A percentile compares a stretch with the other conserved stretches of the same genome.
Evolutionary conservation across 2,113 vertebrate genomes (phyloP).

Genomic region (Tamias sibiricus): DNA sequence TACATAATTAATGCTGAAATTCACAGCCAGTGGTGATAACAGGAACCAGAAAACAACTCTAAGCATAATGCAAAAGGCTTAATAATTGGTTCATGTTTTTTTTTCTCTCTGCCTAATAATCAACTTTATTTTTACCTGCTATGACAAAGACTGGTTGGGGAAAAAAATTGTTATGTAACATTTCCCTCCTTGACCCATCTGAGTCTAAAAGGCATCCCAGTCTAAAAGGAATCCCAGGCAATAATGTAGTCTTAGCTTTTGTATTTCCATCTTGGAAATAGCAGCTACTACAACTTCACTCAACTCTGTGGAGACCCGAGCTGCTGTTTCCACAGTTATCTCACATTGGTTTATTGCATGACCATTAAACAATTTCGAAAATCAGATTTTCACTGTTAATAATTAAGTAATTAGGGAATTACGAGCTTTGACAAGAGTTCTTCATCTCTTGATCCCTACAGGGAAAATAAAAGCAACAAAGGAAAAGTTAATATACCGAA

Average conservation of each 20-base stretch:
- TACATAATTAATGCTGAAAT: constrained; percentile 71
- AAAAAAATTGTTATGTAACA: constrained; percentile 19
- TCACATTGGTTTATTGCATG: constrained; percentile 49
- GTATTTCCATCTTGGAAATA: constrained; percentile 58
- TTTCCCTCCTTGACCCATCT: constrained; percentile 23
- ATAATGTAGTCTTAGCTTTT: not conserved
- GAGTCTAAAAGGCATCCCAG: constrained; percentile 21
- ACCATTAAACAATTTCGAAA: constrained; percentile 66
- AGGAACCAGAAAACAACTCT: constrained; percentile 55
- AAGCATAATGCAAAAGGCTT: constrained; percentile 46
- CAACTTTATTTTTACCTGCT: constrained; percentile 69
- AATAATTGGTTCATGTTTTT: constrained; percentile 48
- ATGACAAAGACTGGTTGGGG: constrained; percentile 60
- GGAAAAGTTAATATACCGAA: not conserved
- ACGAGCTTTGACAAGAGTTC: constrained; percentile 49
- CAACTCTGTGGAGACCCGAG: constrained; percentile 38
- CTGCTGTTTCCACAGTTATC: not conserved
- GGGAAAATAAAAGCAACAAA: constrained; percentile 65
- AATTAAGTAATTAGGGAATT: constrained; percentile 74
- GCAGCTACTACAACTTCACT: not conserved
- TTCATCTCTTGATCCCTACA: constrained; percentile 53
- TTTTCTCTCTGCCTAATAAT: constrained; percentile 23
- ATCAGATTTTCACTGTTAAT: constrained; percentile 74
- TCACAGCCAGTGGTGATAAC: constrained; percentile 54
- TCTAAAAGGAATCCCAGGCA: constrained; percentile 49